Evolutionary conservation across 2,888 invertebrate species (phyloP).

Genomic region (Heliconius sara): DNA sequence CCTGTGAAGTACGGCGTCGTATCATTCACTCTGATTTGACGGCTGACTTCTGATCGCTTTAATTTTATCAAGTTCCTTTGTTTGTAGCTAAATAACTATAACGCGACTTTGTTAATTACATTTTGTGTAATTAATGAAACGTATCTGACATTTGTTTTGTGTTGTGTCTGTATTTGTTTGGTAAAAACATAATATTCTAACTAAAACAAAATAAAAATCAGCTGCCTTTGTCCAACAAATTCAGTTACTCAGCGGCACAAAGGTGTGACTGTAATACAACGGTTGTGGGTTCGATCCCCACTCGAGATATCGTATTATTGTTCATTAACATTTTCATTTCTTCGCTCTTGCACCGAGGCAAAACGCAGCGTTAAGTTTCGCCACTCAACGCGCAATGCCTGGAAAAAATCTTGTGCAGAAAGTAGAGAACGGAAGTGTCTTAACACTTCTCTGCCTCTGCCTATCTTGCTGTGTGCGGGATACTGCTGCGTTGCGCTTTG

Average conservation of each 20-base stretch:
- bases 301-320: too few relatives aligned
- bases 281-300: too few relatives aligned
- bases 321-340: too few relatives aligned
- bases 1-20: constrained; percentile 74
- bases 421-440: too few relatives aligned
- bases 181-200: not conserved
- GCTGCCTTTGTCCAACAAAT: not conserved
- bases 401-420: too few relatives aligned
- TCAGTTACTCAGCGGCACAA: not conserved
- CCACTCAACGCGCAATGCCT: too few relatives aligned
- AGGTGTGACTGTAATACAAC: too few relatives aligned
- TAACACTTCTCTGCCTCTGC: too few relatives aligned
- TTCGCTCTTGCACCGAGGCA: too few relatives aligned
- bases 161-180: not conserved
- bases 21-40: constrained; percentile 68
- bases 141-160: not conserved
- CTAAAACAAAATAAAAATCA: not conserved
- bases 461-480: too few relatives aligned
- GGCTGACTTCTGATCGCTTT: constrained; percentile 71
- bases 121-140: not conserved
- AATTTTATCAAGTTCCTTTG: not conserved
- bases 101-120: not conserved
- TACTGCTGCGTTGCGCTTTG: too few relatives aligned
- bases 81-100: not conserved
- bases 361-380: too few relatives aligned